Base-by-base conservation (phyloP, 2,888 invertebrate species). In the Gymnoscelis rufifasciata region DNA sequence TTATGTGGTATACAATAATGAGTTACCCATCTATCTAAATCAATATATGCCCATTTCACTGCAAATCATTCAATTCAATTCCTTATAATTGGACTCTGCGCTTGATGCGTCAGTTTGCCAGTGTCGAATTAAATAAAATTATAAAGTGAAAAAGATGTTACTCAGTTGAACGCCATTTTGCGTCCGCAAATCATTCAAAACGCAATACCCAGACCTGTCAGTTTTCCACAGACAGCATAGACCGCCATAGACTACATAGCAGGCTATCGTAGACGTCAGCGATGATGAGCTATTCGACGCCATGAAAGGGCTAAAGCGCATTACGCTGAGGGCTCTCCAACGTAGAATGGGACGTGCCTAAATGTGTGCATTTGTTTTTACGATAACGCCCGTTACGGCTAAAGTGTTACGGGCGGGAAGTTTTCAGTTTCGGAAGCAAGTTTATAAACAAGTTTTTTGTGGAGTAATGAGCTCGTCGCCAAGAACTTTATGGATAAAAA, bases 291-390 rank as follows among this genome's bases (percentile, higher is more conserved):
- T 41, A 49, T 50, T 45, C 45, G 37, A 45, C 44, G 33, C 42
- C 38, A 24, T 51, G 38, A 47, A 47, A 47, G 43, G 44, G 41
- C 47, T 42, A 51, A 51, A 51, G 47, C 44, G 51, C 44, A 47
- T 50, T 51, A 39, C 40, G 49, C 41, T 44, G 38, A 19, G 19
- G 19, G 19, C 19, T 19, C 19, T 19, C 5, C 19, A 19, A 19
- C 2, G 19, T 44, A 44, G 33, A 49, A 44, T 49, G 49, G 38
- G 33, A 49, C 40, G 41, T 41, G 43, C 37, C 36, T 36, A 15
- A 35, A 36, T 24, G 40, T 44, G 43, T 12, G 44, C 41, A 33
- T 49, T 49, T 44, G 41, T 44, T 49, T 49, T 49, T 41, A 49
- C 38, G 49, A 49, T 44, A 41, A 38, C 39, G 26, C 11, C 27